A percentile compares a stretch with the other conserved stretches of the same genome.
Conservation (phyloP, 2,113 vertebrate genomes). For the Python bivittatus region DNA sequence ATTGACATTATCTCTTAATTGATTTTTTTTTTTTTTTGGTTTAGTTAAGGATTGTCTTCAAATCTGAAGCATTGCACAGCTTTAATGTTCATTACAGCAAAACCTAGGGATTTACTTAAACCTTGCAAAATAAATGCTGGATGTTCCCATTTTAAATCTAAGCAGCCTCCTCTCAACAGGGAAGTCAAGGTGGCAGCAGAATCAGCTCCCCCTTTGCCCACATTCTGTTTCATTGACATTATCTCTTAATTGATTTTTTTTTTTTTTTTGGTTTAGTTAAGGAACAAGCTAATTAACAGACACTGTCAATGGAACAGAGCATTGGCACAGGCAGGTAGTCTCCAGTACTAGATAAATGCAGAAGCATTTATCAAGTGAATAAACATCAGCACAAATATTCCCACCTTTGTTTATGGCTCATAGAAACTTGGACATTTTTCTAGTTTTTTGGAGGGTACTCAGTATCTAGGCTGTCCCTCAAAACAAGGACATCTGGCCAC, state of each 20-base stretch:
- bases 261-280: slow-evolving; percentile 68
- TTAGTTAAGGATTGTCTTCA: slow-evolving; percentile 59
- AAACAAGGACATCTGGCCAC: no score
- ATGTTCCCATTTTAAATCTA: not conserved
- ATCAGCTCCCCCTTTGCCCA: slow-evolving; percentile 49
- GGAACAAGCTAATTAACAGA: slow-evolving; percentile 68
- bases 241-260: slow-evolving; percentile 71
- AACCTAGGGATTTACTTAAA: not conserved
- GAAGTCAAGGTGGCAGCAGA: slow-evolving; percentile 24
- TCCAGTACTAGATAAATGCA: slow-evolving; percentile 68
- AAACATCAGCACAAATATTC: slow-evolving; percentile 54
- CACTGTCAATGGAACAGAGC: slow-evolving; percentile 68
- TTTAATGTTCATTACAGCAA: not conserved
- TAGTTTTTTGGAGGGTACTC: not conserved
- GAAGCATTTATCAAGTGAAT: slow-evolving; percentile 57
- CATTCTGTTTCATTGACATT: slow-evolving; percentile 61
- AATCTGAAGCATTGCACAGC: not conserved
- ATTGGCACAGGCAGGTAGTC: slow-evolving; percentile 49
- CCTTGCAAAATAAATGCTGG: not conserved
- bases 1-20: slow-evolving; percentile 69
- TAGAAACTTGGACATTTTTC: not conserved
- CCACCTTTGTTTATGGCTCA: slow-evolving; percentile 42
- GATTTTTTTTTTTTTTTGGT: slow-evolving; percentile 68
- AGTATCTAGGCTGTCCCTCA: not conserved
- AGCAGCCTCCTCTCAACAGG: not conserved